Base-by-base conservation (phyloP, 1,140 invertebrate genomes). In the Psix sp. region DNA sequence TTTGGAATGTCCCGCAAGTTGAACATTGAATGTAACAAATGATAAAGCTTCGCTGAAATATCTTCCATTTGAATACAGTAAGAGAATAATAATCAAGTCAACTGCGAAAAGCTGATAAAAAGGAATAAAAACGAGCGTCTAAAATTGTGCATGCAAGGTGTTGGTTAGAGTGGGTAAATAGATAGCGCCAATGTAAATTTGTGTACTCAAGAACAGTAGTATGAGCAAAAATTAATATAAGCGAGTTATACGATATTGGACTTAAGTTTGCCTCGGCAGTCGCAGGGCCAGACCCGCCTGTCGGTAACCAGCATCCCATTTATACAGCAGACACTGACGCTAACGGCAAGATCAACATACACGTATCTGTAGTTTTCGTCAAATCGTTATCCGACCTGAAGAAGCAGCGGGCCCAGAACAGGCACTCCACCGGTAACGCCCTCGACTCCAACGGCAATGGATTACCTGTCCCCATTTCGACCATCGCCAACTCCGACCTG, bases 341-440 rank as follows among this genome's bases (percentile, higher is more conserved):
- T 83, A 94, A 94, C 88, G 93, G 93, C 84, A 95, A 95, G 89
- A 94, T 95, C 86, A 95, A 95, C 89, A 94, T 95, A 82, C 94
- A 95, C 74, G 90, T 94, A 87, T 92, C 93, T 82, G 93, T 94
- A 85, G 91, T 93, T 86, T 90, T 91, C 86, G 84, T 81, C 78
- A 88, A 88, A 77, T 96, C 95, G 16, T 89, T 97, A 63, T 93
- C 94, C 21, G 95, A 97, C 85, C 88, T 97, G 80, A 97, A 97
- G 87, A 96, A 96, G 80, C 94, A 96, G 82, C 89, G 95, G 60
- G 91, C 94, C 7, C 92, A 95, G 72, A 94, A 92, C 77, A 88
- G 94, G 67, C 92, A 92, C 56, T 91, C 91, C 75, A 88, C 88
- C 54, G 78, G 84, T 24, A 81, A 79, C n/a, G 66, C 78, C 7